Evolutionary conservation across 2,888 invertebrate species (phyloP).

Genomic region (Steromphala cineraria): DNA sequence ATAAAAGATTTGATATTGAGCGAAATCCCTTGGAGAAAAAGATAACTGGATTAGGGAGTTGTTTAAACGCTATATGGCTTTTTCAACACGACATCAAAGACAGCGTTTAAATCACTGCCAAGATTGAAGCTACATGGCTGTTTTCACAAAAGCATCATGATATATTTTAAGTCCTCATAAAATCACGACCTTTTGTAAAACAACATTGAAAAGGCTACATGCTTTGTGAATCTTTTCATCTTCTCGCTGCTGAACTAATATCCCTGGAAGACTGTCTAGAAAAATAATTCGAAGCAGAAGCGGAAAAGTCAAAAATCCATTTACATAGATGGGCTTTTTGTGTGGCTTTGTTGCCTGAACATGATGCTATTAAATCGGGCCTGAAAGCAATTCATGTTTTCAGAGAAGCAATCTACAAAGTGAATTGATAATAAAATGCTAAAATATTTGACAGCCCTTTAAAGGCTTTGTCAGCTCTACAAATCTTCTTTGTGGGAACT

Average conservation of each 20-base stretch:
- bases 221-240: neutral
- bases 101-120: neutral
- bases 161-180: neutral
- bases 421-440: neutral
- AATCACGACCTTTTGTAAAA: neutral
- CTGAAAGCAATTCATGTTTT: neutral
- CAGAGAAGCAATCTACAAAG: neutral
- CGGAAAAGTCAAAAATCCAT: neutral
- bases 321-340: neutral
- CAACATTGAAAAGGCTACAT: neutral
- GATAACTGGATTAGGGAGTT: neutral
- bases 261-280: neutral
- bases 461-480: no score
- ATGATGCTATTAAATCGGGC: neutral
- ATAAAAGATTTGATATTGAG: neutral
- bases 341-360: neutral
- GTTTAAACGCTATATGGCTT: neutral
- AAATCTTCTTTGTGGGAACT: no score
- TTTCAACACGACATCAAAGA: neutral
- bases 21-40: neutral
- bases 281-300: constrained; percentile 2
- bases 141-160: neutral
- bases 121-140: neutral
- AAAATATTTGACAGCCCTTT: no score
- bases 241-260: neutral